A percentile compares a stretch with the other conserved stretches of the same genome.
Evolutionary conservation across 1,140 invertebrate species (phyloP).

Genomic region (Bursaphelenchus mucronatus): DNA sequence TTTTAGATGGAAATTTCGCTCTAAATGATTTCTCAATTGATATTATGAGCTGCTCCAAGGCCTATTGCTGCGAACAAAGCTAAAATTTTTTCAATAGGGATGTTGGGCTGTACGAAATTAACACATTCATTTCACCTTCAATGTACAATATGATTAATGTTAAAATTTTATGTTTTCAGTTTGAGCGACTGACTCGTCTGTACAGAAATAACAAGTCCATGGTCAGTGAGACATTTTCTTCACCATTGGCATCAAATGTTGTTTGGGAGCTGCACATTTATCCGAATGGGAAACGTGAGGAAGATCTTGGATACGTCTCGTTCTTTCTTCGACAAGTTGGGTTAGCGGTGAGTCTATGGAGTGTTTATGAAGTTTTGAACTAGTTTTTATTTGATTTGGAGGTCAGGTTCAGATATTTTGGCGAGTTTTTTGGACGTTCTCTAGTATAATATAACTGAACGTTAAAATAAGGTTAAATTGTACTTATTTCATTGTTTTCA

Average conservation of each 20-base stretch:
- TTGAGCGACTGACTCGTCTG: slow-evolving; percentile 49
- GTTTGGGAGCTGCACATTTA: slow-evolving; percentile 58
- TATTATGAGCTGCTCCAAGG: no score
- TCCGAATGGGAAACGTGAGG: slow-evolving; percentile 59
- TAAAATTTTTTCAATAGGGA: no score
- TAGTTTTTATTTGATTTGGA: no score
- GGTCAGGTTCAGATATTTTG: no score
- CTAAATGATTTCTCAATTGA: no score
- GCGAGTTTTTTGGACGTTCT: neutral
- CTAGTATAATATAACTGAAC: neutral
- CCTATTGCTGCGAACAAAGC: no score
- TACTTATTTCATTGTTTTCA: slow-evolving; percentile 27
- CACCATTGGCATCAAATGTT: slow-evolving; percentile 43
- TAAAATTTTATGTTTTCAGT: slow-evolving; percentile 26
- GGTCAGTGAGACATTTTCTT: slow-evolving; percentile 38
- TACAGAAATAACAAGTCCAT: slow-evolving; percentile 47
- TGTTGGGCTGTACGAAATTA: no score
- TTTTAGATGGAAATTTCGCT: no score
- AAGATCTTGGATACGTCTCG: slow-evolving; percentile 51
- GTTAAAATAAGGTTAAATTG: neutral
- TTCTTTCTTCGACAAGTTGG: slow-evolving; percentile 59
- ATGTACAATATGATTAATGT: no score
- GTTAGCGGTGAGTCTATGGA: slow-evolving; percentile 32
- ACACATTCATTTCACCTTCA: neutral
- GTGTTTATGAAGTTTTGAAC: neutral